phyloP scores from a whole-genome alignment of 2,888 invertebrate genomes.

The Achlya flavicornis region DNA sequence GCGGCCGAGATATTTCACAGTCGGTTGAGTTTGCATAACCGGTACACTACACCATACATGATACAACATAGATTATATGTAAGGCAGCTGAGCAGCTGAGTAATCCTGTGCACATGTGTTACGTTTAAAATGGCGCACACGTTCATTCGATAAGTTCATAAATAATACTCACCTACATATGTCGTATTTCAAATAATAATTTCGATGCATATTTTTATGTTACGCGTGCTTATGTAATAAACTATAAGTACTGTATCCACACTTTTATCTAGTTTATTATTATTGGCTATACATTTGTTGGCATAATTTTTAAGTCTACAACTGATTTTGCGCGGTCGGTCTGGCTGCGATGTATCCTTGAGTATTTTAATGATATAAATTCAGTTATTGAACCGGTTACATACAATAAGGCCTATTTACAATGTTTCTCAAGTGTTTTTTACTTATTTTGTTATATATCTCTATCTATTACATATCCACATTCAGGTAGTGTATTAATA shows the following conservation, averaged over 20 bases:
- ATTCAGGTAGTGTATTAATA: too few relatives aligned
- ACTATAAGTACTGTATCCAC: background rate
- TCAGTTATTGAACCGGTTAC: background rate
- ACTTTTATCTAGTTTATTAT: background rate
- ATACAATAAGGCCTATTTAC: background rate
- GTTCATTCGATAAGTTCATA: constrained; percentile 26
- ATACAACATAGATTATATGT: constrained; percentile 26
- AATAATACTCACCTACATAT: constrained; percentile 18
- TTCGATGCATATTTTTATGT: background rate
- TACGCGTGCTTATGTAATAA: background rate
- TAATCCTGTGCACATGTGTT: constrained; percentile 43
- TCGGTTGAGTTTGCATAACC: constrained; percentile 54
- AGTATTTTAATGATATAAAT: background rate
- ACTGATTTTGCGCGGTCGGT: background rate
- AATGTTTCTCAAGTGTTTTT: background rate
- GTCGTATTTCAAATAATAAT: background rate
- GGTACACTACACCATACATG: background rate
- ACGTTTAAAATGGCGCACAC: constrained; percentile 34
- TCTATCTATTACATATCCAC: too few relatives aligned
- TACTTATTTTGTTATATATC: background rate
- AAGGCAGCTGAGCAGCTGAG: constrained; percentile 43
- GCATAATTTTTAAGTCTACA: background rate
- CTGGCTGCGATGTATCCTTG: background rate
- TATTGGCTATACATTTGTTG: background rate
- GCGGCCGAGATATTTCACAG: constrained; percentile 51